phyloP scores from a whole-genome alignment of 2,888 invertebrate species.

The Luperina testacea region DNA sequence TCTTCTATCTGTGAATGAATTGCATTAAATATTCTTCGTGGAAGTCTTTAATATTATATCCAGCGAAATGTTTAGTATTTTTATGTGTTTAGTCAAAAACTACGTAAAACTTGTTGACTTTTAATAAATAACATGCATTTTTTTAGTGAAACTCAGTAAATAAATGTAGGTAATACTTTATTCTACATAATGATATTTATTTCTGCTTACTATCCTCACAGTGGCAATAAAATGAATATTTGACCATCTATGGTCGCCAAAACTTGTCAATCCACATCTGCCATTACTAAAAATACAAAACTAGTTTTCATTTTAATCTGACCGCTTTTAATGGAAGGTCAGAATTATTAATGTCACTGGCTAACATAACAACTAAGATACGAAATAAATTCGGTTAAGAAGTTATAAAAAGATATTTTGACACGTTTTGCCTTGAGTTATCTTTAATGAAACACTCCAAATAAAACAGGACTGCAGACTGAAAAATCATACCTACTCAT shows the following conservation, averaged over 20 bases:
- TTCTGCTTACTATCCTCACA: not conserved
- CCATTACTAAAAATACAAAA: not conserved
- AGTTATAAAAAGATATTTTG: constrained; percentile 5
- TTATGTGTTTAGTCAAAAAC: not conserved
- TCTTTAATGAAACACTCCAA: not conserved
- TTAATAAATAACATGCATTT: constrained; percentile 10
- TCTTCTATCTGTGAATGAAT: constrained; percentile 1
- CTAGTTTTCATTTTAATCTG: constrained; percentile 16
- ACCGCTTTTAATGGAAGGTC: constrained; percentile 3
- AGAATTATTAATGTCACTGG: constrained; percentile 14
- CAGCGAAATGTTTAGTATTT: constrained; percentile 1
- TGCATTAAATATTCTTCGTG: not conserved
- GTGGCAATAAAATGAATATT: constrained; percentile 4
- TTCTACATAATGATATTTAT: not conserved
- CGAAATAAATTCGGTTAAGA: constrained; percentile 6
- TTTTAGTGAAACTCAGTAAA: constrained; percentile 10
- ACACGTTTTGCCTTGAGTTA: not conserved
- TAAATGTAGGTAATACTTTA: not conserved
- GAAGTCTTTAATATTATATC: not conserved
- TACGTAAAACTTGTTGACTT: not conserved
- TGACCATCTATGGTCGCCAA: not conserved
- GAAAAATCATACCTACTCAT: not conserved
- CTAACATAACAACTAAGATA: constrained; percentile 5
- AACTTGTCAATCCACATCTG: constrained; percentile 11
- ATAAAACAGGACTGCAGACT: not conserved